Evolutionary conservation across 2,797 vertebrate species (phyloP).

Genomic region (Myotis planiceps): DNA sequence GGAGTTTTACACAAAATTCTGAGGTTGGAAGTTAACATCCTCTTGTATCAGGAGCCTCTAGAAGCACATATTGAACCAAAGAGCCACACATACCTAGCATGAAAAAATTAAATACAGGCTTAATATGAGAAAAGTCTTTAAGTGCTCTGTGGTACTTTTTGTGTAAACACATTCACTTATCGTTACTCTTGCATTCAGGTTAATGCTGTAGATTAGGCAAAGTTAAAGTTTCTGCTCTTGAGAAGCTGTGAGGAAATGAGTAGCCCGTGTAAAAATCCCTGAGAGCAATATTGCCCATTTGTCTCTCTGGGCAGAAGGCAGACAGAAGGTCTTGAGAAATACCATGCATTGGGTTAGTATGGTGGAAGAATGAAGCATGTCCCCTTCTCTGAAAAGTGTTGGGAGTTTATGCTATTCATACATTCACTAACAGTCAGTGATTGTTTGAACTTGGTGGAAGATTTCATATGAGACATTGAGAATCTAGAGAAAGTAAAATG

Average conservation of each 20-base stretch:
- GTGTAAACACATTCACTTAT: background rate
- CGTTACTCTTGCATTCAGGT: background rate
- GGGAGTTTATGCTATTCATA: too few relatives aligned
- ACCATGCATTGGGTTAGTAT: too few relatives aligned
- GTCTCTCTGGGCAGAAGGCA: background rate
- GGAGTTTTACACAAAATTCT: background rate
- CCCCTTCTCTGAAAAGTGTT: accelerated
- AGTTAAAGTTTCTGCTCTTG: background rate
- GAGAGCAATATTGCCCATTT: background rate
- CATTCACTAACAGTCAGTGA: too few relatives aligned
- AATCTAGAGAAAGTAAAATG: too few relatives aligned
- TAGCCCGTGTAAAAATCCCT: background rate
- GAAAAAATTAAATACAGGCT: background rate
- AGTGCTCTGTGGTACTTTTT: background rate
- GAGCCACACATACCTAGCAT: background rate
- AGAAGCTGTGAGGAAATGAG: background rate
- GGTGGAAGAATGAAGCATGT: too few relatives aligned
- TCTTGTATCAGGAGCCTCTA: background rate
- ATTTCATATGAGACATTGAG: too few relatives aligned
- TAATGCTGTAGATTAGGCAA: background rate
- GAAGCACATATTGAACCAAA: background rate
- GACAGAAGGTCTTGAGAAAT: too few relatives aligned
- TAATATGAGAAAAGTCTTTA: background rate
- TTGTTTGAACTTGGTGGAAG: too few relatives aligned
- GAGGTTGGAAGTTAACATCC: background rate